These are phyloP conservation scores for Drosophila neocordata DNA, from an alignment of 1,140 invertebrate genomes.

Conservation along the genomic window DNA sequence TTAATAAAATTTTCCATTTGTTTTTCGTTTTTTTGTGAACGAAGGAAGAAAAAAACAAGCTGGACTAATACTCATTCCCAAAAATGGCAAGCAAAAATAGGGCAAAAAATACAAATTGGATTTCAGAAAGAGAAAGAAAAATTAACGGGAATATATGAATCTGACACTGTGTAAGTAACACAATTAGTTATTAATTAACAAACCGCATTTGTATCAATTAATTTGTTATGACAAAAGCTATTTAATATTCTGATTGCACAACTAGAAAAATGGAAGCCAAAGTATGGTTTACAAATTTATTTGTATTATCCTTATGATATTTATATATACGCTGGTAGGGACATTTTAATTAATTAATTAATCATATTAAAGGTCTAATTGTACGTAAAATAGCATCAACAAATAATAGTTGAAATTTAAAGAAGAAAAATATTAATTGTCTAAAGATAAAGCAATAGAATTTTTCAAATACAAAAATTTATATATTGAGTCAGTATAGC, in stretches of 20 bases:
- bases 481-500: too few relatives aligned
- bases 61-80: constrained; percentile 33
- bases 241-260: constrained; percentile 32
- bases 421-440: too few relatives aligned
- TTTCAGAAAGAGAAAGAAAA: neutral
- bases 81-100: constrained; percentile 1
- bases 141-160: constrained; percentile 23
- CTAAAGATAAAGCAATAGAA: too few relatives aligned
- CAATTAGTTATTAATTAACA: constrained; percentile 69
- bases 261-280: constrained; percentile 9
- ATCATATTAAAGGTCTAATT: neutral
- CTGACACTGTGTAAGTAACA: constrained; percentile 40
- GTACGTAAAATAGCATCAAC: neutral
- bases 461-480: too few relatives aligned
- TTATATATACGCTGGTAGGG: constrained; percentile 11
- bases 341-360: constrained; percentile 14
- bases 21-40: neutral
- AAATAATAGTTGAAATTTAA: too few relatives aligned
- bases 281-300: constrained; percentile 11
- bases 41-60: constrained; percentile 6
- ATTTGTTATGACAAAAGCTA: constrained; percentile 20
- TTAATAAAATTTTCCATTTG: constrained; percentile 36
- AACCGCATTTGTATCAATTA: constrained; percentile 53
- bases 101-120: neutral
- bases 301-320: constrained; percentile 12